A percentile compares a stretch with the other conserved stretches of the same genome.
Evolutionary conservation across 2,113 vertebrate genomes (phyloP).

Genomic region (Megaceryle maxima): DNA sequence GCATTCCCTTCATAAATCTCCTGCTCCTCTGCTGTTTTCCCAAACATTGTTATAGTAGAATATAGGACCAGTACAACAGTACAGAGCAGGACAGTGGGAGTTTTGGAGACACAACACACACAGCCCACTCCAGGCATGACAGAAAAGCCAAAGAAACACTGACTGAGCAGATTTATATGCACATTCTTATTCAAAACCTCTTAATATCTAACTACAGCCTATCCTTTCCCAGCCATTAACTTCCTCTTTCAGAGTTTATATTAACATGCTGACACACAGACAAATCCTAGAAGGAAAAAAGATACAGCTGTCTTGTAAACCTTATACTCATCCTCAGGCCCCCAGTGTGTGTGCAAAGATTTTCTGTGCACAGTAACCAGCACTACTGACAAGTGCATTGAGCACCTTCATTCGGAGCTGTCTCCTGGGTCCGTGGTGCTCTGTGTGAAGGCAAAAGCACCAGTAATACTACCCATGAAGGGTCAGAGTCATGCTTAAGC

Average conservation of each 20-base stretch:
- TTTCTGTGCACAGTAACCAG: background rate
- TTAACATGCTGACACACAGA: background rate
- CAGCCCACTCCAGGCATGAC: background rate
- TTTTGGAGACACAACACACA: background rate
- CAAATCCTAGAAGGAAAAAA: background rate
- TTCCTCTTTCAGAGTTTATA: background rate
- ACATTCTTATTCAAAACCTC: background rate
- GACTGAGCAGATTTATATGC: background rate
- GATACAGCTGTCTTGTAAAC: background rate
- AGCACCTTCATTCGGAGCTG: background rate
- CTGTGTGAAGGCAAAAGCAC: background rate
- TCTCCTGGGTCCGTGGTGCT: background rate
- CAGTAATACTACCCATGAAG: background rate
- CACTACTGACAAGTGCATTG: rapidly evolving
- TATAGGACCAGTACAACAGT: background rate
- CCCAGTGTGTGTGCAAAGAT: background rate
- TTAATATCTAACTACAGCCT: background rate
- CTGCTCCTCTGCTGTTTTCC: background rate
- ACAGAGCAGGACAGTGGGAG: background rate
- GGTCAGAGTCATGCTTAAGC: background rate
- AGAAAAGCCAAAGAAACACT: background rate
- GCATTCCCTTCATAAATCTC: background rate
- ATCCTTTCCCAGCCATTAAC: background rate
- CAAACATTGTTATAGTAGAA: background rate
- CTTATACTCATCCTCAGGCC: background rate